phyloP scores from a whole-genome alignment of 2,888 invertebrate species.

The Rhorus exstirpatorius region DNA sequence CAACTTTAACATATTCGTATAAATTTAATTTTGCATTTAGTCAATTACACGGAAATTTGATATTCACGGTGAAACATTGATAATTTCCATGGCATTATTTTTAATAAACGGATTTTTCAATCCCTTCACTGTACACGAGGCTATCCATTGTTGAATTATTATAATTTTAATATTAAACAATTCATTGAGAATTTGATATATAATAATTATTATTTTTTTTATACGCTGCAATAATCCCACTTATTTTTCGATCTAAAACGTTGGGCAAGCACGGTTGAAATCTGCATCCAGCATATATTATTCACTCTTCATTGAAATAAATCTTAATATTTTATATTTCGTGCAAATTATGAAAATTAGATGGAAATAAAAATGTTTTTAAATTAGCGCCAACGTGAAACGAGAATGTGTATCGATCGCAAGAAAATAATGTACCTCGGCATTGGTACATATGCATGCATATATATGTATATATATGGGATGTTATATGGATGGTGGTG shows the following conservation, averaged over 20 bases:
- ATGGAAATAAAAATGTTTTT: slow-evolving; percentile 17
- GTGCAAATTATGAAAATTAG: slow-evolving; percentile 11
- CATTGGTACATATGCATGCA: neutral
- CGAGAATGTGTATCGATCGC: slow-evolving; percentile 65
- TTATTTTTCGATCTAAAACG: neutral
- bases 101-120: too few relatives aligned
- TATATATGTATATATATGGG: too few relatives aligned
- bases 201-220: neutral
- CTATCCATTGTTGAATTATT: too few relatives aligned
- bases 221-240: neutral
- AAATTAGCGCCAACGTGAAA: slow-evolving; percentile 34
- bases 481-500: slow-evolving; percentile 11
- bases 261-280: neutral
- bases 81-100: too few relatives aligned
- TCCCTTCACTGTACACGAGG: too few relatives aligned
- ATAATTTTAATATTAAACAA: too few relatives aligned
- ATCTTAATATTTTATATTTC: neutral
- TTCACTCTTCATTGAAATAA: neutral
- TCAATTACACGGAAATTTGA: too few relatives aligned
- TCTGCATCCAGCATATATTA: neutral
- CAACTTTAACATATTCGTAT: too few relatives aligned
- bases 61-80: too few relatives aligned
- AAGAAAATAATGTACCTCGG: slow-evolving; percentile 46
- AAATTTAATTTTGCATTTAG: too few relatives aligned
- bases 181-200: neutral